Percentiles rank a stretch among this genome's conserved stretches.
Evolutionary conservation across 1,140 invertebrate species (phyloP).

Genomic region (Muscidifurax raptorellus): DNA sequence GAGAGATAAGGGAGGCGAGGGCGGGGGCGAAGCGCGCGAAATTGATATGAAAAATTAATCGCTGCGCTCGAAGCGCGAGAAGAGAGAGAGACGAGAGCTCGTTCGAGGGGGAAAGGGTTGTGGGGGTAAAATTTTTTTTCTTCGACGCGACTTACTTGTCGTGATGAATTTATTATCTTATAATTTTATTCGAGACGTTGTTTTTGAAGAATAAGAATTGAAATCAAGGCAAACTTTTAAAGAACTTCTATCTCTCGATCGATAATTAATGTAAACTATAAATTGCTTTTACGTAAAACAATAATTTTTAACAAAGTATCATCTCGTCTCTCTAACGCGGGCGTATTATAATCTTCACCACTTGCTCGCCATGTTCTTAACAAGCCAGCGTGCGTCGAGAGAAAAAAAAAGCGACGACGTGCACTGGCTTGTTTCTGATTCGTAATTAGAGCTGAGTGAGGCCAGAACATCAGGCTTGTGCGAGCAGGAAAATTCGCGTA

Average conservation of each 20-base stretch:
- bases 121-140: conserved; percentile 13
- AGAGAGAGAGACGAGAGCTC: not conserved
- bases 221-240: no score
- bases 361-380: no score
- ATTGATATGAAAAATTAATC: conserved; percentile 41
- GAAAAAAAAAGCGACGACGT: conserved; percentile 17
- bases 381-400: conserved; percentile 24
- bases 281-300: no score
- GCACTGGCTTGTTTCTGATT: conserved; percentile 68
- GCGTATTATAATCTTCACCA: no score
- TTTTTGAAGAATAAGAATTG: no score
- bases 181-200: not conserved
- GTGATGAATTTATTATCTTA: not conserved
- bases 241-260: no score
- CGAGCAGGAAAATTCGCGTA: not conserved
- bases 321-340: no score
- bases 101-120: not conserved
- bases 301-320: no score
- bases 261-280: no score
- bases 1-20: conserved; percentile 22
- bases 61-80: not conserved
- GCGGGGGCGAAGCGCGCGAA: conserved; percentile 22
- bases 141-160: not conserved
- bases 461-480: conserved; percentile 33
- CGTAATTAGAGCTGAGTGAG: conserved; percentile 71